phyloP scores from a whole-genome alignment of 2,113 vertebrate species.

The Dermatemys mawii region DNA sequence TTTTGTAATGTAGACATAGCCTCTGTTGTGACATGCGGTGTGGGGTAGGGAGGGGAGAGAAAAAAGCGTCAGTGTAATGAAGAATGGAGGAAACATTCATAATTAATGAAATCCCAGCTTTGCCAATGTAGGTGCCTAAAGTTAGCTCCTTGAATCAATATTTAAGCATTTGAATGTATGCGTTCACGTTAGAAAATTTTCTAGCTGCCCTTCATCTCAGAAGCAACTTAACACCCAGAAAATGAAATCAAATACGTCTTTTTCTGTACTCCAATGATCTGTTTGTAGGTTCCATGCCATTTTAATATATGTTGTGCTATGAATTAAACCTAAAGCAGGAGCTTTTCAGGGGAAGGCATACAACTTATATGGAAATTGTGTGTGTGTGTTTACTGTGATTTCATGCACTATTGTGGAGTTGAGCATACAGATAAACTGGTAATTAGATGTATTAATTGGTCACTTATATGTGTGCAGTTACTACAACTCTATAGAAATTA shows the following conservation, averaged over 20 bases:
- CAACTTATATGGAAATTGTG: not conserved
- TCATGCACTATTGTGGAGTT: not conserved
- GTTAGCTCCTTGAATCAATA: not conserved
- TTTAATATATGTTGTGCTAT: not conserved
- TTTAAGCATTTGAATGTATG: not conserved
- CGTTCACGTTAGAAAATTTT: not conserved
- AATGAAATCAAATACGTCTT: not conserved
- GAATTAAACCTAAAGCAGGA: not conserved
- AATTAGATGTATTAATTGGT: not conserved
- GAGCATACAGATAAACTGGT: accelerated
- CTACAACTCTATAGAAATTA: not conserved
- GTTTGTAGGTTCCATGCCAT: not conserved
- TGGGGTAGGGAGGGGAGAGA: accelerated
- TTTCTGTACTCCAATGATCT: not conserved
- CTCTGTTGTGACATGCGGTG: not conserved
- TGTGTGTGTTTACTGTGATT: not conserved
- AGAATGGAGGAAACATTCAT: not conserved
- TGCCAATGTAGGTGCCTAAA: accelerated
- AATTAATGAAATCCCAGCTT: not conserved
- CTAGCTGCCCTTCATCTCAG: not conserved
- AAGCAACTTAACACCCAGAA: not conserved
- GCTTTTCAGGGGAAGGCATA: not conserved
- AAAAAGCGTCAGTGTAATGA: not conserved
- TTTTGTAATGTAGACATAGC: too few species aligned
- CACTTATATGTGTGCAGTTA: accelerated